Evolutionary conservation across 2,113 vertebrate genomes (phyloP).

Genomic region (Actenoides lindsayi): DNA sequence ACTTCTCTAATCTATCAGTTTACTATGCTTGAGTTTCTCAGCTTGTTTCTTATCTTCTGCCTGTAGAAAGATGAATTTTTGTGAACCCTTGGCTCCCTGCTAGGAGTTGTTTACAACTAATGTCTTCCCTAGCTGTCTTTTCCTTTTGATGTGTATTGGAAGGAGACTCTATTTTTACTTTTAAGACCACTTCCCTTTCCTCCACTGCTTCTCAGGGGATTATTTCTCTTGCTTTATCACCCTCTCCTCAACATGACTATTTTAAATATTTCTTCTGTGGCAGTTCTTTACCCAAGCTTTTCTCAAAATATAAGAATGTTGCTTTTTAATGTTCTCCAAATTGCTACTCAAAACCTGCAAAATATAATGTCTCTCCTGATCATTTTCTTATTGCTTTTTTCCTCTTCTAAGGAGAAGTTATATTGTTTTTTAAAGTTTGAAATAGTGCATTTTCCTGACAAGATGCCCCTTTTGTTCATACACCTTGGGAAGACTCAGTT

Average conservation of each 20-base stretch:
- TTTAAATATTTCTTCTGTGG: neutral
- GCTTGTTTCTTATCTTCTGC: constrained; percentile 6
- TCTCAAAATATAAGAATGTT: neutral
- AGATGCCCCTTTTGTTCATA: neutral
- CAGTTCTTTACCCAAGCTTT: neutral
- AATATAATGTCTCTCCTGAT: neutral
- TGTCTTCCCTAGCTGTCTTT: neutral
- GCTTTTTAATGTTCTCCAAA: neutral
- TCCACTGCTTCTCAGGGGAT: neutral
- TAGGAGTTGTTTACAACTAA: neutral
- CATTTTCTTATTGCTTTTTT: neutral
- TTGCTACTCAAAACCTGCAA: neutral
- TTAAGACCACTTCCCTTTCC: neutral
- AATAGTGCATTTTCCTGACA: neutral
- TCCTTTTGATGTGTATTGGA: neutral
- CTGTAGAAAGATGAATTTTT: neutral
- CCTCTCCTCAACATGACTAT: neutral
- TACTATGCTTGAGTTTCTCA: neutral
- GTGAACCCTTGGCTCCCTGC: neutral
- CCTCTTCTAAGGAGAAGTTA: neutral
- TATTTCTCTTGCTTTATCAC: neutral
- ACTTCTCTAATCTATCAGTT: neutral
- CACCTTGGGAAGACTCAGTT: neutral
- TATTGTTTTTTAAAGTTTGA: neutral
- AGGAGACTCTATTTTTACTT: neutral